Conservation (phyloP, 1,140 invertebrate genomes). For the Heliconius hewitsoni region DNA sequence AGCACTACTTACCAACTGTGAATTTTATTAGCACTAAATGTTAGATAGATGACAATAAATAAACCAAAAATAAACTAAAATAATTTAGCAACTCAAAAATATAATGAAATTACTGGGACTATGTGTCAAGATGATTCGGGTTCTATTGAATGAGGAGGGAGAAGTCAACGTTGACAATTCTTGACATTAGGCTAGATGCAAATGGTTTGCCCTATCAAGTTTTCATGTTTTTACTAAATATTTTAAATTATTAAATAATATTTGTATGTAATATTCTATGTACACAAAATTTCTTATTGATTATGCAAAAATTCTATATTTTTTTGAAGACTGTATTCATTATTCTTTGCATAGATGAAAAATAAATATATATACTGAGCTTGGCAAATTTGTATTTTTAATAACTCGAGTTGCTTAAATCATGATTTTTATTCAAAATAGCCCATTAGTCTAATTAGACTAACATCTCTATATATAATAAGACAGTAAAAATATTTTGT, state of each 20-base stretch:
- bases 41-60: slow-evolving; percentile 53
- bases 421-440: too few relatives aligned
- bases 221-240: background rate
- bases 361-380: too few relatives aligned
- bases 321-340: too few relatives aligned
- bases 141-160: slow-evolving; percentile 54
- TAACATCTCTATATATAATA: too few relatives aligned
- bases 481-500: too few relatives aligned
- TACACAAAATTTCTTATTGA: too few relatives aligned
- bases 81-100: slow-evolving; percentile 64
- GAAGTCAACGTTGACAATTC: slow-evolving; percentile 60
- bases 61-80: slow-evolving; percentile 64
- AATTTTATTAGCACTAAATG: slow-evolving; percentile 41
- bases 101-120: slow-evolving; percentile 53
- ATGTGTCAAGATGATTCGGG: slow-evolving; percentile 70
- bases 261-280: background rate
- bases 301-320: too few relatives aligned
- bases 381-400: too few relatives aligned
- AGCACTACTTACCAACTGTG: slow-evolving; percentile 54
- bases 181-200: slow-evolving; percentile 40
- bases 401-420: too few relatives aligned
- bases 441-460: too few relatives aligned
- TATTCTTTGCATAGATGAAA: too few relatives aligned
- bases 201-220: background rate
- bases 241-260: background rate